A percentile compares a stretch with the other conserved stretches of the same genome.
Evolutionary conservation across 1,140 invertebrate genomes (phyloP).

Genomic region (Thrips palmi): DNA sequence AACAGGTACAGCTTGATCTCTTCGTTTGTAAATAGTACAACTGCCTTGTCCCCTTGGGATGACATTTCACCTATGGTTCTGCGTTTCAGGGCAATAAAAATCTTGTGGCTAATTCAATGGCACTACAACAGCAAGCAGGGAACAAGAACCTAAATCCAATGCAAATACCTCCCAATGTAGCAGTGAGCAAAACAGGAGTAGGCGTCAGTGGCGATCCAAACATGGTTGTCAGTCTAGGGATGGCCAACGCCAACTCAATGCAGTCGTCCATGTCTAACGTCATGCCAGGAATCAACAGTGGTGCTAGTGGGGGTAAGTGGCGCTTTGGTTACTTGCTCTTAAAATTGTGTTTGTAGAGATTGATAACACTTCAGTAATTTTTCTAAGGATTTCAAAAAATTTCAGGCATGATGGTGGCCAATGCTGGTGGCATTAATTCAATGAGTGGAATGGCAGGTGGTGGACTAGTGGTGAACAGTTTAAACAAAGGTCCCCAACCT

Average conservation of each 20-base stretch:
- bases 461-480: constrained; percentile 41
- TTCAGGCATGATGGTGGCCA: constrained; percentile 47
- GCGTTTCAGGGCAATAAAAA: constrained; percentile 44
- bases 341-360: constrained; percentile 1
- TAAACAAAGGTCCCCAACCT: constrained; percentile 45
- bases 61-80: no score
- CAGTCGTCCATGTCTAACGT: not conserved
- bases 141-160: constrained; percentile 53
- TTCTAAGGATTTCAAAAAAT: no score
- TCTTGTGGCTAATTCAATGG: constrained; percentile 46
- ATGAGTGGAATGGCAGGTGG: constrained; percentile 38
- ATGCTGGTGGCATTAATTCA: constrained; percentile 34
- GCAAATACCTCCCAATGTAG: constrained; percentile 61
- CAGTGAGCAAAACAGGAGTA: constrained; percentile 30
- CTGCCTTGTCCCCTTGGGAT: not conserved
- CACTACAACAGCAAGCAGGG: constrained; percentile 45
- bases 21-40: not conserved
- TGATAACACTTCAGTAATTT: not conserved
- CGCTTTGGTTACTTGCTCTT: not conserved
- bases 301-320: constrained; percentile 1
- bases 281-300: constrained; percentile 30
- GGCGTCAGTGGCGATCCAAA: constrained; percentile 28
- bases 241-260: constrained; percentile 16
- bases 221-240: constrained; percentile 33
- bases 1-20: constrained; percentile 6